Evolutionary conservation across 2,113 vertebrate genomes (phyloP).

Genomic region (Nothobranchius furzeri): DNA sequence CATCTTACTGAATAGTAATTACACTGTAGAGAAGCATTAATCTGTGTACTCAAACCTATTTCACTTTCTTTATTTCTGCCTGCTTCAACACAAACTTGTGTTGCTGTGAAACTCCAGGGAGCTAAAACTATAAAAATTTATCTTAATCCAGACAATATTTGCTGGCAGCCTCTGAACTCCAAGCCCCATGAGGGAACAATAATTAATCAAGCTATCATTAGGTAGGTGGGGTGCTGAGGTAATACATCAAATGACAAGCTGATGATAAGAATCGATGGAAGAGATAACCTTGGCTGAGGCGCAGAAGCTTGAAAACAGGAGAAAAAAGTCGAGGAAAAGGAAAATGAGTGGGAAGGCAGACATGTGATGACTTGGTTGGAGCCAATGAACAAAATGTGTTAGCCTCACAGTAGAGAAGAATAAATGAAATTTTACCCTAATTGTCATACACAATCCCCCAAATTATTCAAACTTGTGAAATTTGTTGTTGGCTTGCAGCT

Average conservation of each 20-base stretch:
- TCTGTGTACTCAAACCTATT: conserved; percentile 2
- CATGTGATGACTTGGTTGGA: conserved; percentile 39
- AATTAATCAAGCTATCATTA: conserved; percentile 79
- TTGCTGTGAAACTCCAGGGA: conserved; percentile 46
- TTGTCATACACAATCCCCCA: not conserved
- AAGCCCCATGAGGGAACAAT: conserved; percentile 60
- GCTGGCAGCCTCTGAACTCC: conserved; percentile 50
- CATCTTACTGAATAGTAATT: not conserved
- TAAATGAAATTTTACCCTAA: conserved; percentile 25
- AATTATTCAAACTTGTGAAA: not conserved
- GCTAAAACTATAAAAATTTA: conserved; percentile 62
- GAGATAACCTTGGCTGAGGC: conserved; percentile 79
- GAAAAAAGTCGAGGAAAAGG: conserved; percentile 12
- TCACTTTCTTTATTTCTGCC: conserved; percentile 34
- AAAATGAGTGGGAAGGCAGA: conserved; percentile 8
- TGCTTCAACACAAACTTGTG: conserved; percentile 26
- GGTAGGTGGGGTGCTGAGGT: conserved; percentile 73
- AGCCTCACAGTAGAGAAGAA: conserved; percentile 14
- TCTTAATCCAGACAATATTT: conserved; percentile 67
- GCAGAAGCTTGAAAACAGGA: conserved; percentile 54
- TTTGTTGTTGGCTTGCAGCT: conserved; percentile 9
- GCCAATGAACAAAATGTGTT: conserved; percentile 25
- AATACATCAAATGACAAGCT: conserved; percentile 81
- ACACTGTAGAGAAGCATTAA: conserved; percentile 5
- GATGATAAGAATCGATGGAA: conserved; percentile 80